phyloP scores from a whole-genome alignment of 1,140 invertebrate genomes.

The Anthonomus grandis region DNA sequence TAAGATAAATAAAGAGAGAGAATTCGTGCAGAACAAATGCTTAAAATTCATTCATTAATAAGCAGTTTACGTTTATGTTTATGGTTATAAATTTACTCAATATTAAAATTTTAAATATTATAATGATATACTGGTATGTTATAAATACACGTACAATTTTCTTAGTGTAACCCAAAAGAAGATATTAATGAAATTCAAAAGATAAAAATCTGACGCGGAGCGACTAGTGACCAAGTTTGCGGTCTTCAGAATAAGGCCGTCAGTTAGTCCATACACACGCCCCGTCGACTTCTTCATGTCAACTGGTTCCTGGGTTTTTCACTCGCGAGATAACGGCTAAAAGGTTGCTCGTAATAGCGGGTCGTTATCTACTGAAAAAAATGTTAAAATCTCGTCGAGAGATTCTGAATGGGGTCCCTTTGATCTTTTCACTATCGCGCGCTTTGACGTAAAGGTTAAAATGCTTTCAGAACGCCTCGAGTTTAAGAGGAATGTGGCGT shows the following conservation, averaged over 20 bases:
- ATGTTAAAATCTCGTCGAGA: conserved; percentile 19
- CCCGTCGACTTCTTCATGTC: conserved; percentile 27
- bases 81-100: too few relatives aligned
- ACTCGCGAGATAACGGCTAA: conserved; percentile 25
- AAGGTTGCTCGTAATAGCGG: conserved; percentile 26
- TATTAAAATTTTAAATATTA: too few relatives aligned
- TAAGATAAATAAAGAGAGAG: too few relatives aligned
- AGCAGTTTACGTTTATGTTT: too few relatives aligned
- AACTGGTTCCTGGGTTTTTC: conserved; percentile 19
- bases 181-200: conserved; percentile 25
- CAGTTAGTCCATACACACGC: conserved; percentile 24
- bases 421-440: conserved; percentile 23
- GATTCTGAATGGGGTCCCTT: conserved; percentile 15
- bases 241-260: conserved; percentile 22
- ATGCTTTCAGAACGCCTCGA: background rate
- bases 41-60: too few relatives aligned
- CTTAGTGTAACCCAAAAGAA: conserved; percentile 11
- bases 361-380: conserved; percentile 22
- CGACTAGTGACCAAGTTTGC: conserved; percentile 24
- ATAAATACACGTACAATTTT: too few relatives aligned
- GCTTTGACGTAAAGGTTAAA: conserved; percentile 6
- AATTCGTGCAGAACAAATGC: too few relatives aligned
- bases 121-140: too few relatives aligned
- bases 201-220: conserved; percentile 22
- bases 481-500: background rate